A percentile compares a stretch with the other conserved stretches of the same genome.
phyloP scores from a whole-genome alignment of 1,140 invertebrate genomes.

The Acromyrmex echinatior region DNA sequence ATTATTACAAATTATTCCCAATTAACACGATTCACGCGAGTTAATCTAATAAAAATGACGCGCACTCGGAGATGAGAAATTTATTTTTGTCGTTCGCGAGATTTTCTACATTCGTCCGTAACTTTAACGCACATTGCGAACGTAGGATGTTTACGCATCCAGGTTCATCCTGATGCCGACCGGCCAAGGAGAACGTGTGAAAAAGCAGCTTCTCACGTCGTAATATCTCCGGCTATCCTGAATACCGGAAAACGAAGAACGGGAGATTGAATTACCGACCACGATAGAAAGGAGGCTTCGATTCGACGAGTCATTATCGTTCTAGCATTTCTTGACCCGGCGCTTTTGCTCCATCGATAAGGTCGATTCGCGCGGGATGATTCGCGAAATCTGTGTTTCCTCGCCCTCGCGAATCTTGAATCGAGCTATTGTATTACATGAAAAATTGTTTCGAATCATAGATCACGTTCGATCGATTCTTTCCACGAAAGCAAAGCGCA shows the following conservation, averaged over 20 bases:
- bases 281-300: constrained; percentile 57
- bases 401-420: background rate
- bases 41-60: background rate
- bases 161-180: constrained; percentile 64
- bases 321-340: constrained; percentile 43
- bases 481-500: background rate
- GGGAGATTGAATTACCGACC: constrained; percentile 57
- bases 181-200: constrained; percentile 69
- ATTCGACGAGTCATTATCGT: constrained; percentile 62
- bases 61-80: background rate
- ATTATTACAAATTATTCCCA: background rate
- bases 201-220: constrained; percentile 69
- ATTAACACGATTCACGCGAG: background rate
- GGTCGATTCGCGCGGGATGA: constrained; percentile 21
- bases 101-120: constrained; percentile 5
- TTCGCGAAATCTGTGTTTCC: constrained; percentile 47
- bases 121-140: constrained; percentile 7
- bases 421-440: background rate
- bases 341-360: constrained; percentile 42
- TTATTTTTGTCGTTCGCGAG: constrained; percentile 1
- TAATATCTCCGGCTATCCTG: constrained; percentile 55
- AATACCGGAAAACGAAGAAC: constrained; percentile 54
- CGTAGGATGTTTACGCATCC: constrained; percentile 5
- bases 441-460: background rate
- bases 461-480: background rate